phyloP scores from a whole-genome alignment of 2,888 invertebrate genomes.

The Adelognathus sp. region DNA sequence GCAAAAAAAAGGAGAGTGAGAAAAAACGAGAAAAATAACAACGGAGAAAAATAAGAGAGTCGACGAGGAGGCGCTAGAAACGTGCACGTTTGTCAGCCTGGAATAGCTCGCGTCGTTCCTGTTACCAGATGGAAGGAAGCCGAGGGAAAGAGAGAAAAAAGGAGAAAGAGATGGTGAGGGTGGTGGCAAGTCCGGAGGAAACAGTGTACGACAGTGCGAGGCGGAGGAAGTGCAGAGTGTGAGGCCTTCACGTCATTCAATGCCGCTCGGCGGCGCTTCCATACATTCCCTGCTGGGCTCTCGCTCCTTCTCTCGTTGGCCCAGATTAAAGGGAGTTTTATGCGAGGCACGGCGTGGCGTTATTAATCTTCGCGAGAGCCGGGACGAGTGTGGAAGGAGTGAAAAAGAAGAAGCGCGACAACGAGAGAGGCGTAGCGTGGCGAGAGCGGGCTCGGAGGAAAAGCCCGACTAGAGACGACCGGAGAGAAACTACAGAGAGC shows the following conservation, averaged over 20 bases:
- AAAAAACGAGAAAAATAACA: slow-evolving; percentile 10
- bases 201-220: slow-evolving; percentile 46
- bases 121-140: slow-evolving; percentile 43
- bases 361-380: slow-evolving; percentile 73
- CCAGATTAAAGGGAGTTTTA: slow-evolving; percentile 74
- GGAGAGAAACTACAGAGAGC: slow-evolving; percentile 39
- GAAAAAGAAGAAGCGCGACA: slow-evolving; percentile 32
- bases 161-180: slow-evolving; percentile 16
- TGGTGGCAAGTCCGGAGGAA: slow-evolving; percentile 44
- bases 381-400: slow-evolving; percentile 55
- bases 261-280: slow-evolving; percentile 49
- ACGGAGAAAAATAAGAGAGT: not conserved
- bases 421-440: slow-evolving; percentile 22
- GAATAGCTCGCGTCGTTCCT: slow-evolving; percentile 47
- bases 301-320: slow-evolving; percentile 68
- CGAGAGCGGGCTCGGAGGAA: slow-evolving; percentile 39
- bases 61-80: not conserved
- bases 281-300: slow-evolving; percentile 51
- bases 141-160: slow-evolving; percentile 10
- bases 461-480: slow-evolving; percentile 37
- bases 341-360: slow-evolving; percentile 67
- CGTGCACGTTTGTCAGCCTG: slow-evolving; percentile 51
- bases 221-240: slow-evolving; percentile 40
- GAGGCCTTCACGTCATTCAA: slow-evolving; percentile 57
- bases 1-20: slow-evolving; percentile 19